Evolutionary conservation across 2,113 vertebrate genomes (phyloP), one percentile per base, ranked within the genome.

Genomic region (Passer montanus): DNA sequence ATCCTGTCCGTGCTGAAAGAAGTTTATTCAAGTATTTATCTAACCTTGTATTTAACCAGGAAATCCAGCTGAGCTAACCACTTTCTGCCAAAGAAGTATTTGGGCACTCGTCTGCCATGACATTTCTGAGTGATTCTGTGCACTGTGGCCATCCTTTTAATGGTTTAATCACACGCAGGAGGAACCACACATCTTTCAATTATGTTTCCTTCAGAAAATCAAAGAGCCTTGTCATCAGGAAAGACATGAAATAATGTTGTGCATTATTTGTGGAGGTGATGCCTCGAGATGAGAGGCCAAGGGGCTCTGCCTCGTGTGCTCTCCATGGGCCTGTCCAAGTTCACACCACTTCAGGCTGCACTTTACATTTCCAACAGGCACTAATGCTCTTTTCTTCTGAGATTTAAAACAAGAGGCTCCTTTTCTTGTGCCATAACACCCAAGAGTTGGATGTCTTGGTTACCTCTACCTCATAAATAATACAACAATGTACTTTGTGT

Each of bases 21-120:
- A 93, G 81, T 96, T 97, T 87, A 95, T 73, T 75, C 58, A 92
- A 44, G 70, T 98, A 97, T 98, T 98, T 98, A 92, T 96, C 84
- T 98, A 97, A 98, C 98, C 97, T 98, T 97, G 95, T 74, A 89
- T 96, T 90, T 97, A 96, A 97, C 94, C 97, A 97, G 97, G 97
- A 98, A 98, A 91, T 95, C 90, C 72, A 94, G 84, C 94, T 83
- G 62, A 89, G 97, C 94, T 98, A 97, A 93, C 95, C 89, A 70
- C 84, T 94, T 95, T 96, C 89, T 97, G 97, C 92, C 94, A 90
- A 84, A 94, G 70, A 94, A 94, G 62, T 91, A 97, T 97, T 75
- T 73, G 44, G 84, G 90, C 27, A 22, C 96, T 95, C 14, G 3
- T 96, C 91, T 97, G 89, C 87, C 82, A 22, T 95, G 91, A 89